Percentiles rank a stretch among this genome's conserved stretches.
Evolutionary conservation across 2,113 vertebrate species (phyloP).

Genomic region (Laterallus jamaicensis): DNA sequence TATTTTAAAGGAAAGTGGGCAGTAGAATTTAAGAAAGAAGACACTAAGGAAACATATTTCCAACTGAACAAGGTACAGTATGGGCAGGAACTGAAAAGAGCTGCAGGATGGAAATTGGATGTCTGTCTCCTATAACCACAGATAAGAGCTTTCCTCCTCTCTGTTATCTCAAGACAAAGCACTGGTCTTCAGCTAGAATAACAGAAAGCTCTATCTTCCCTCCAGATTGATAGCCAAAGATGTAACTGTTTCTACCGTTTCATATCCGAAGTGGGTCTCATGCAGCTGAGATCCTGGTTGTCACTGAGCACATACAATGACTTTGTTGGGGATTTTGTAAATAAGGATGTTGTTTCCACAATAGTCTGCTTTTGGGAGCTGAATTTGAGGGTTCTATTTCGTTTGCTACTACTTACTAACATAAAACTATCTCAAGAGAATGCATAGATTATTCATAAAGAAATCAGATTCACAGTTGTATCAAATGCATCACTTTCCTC

Average conservation of each 20-base stretch:
- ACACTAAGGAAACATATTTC: constrained; percentile 83
- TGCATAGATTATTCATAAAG: background rate
- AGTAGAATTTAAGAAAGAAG: constrained; percentile 74
- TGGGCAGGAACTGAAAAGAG: background rate
- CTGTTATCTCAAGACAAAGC: background rate
- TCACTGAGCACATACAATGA: background rate
- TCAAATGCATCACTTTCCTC: background rate
- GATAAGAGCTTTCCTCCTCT: background rate
- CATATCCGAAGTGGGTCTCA: background rate
- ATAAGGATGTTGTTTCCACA: background rate
- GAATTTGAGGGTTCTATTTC: background rate
- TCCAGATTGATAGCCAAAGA: background rate
- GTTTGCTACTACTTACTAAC: background rate
- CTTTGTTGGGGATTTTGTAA: background rate
- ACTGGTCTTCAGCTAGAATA: background rate
- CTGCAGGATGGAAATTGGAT: background rate
- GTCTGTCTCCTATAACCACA: background rate
- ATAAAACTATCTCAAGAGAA: background rate
- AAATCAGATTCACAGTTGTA: background rate
- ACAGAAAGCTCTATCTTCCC: background rate
- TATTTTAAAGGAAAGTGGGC: constrained; percentile 93
- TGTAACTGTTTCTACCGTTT: background rate
- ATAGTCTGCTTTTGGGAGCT: background rate
- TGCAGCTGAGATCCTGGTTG: background rate
- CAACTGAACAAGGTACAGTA: constrained; percentile 75